phyloP scores from a whole-genome alignment of 1,140 invertebrate genomes.

The Oryzaephilus surinamensis region DNA sequence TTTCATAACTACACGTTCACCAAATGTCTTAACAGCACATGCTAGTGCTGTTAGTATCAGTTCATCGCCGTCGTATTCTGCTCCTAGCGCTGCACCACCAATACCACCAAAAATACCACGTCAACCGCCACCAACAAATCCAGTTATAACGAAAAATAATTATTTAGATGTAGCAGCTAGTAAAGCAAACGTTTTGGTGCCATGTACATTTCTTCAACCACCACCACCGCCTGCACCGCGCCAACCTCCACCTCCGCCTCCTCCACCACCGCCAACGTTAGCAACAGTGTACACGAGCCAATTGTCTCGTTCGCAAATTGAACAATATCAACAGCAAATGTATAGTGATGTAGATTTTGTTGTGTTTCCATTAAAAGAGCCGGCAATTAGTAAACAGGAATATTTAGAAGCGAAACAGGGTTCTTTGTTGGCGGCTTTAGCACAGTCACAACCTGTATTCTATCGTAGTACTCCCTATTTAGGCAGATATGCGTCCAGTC shows the following conservation, averaged over 20 bases:
- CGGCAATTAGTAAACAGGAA: constrained; percentile 77
- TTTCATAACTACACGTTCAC: constrained; percentile 54
- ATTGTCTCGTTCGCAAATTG: constrained; percentile 64
- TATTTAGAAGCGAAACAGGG: constrained; percentile 79
- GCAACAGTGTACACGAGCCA: constrained; percentile 54
- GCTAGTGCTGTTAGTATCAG: constrained; percentile 43
- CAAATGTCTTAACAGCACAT: constrained; percentile 56
- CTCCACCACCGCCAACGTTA: constrained; percentile 42
- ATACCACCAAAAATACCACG: constrained; percentile 39
- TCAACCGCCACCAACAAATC: constrained; percentile 38
- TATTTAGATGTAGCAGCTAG: constrained; percentile 56
- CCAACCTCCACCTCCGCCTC: constrained; percentile 38
- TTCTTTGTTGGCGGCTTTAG: constrained; percentile 50
- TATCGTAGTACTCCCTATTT: constrained; percentile 68
- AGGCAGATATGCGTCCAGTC: constrained; percentile 60
- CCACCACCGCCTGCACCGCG: constrained; percentile 36
- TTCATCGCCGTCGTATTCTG: constrained; percentile 42
- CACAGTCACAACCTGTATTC: constrained; percentile 51
- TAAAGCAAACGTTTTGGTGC: constrained; percentile 47
- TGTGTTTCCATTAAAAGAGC: constrained; percentile 80
- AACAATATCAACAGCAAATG: constrained; percentile 75
- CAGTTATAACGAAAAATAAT: constrained; percentile 53
- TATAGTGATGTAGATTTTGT: constrained; percentile 85
- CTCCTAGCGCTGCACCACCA: constrained; percentile 43
- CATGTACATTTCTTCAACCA: constrained; percentile 44